Conservation (phyloP, 2,797 vertebrate genomes). For the Hafferia zeledoni region DNA sequence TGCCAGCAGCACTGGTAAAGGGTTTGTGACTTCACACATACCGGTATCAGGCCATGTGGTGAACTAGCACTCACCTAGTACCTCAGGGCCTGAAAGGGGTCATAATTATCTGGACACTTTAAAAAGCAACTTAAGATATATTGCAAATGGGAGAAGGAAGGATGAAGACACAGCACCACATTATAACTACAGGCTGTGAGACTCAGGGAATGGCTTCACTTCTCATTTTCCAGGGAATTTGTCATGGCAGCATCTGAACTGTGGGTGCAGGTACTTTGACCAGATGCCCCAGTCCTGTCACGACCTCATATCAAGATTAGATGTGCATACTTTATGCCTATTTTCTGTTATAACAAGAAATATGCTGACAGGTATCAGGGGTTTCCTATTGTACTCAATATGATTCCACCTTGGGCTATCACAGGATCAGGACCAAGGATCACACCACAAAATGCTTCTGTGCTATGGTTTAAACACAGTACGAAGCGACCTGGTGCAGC, state of each 20-base stretch:
- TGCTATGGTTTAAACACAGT: background rate
- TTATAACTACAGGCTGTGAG: background rate
- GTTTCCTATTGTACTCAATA: background rate
- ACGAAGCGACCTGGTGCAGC: background rate
- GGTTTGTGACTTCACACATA: background rate
- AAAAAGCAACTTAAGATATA: background rate
- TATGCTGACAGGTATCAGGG: background rate
- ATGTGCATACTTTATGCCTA: fast-evolving
- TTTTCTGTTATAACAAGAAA: background rate
- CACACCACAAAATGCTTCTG: background rate
- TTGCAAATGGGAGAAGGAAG: background rate
- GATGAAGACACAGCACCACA: background rate
- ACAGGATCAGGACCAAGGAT: background rate
- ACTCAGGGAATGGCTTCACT: background rate
- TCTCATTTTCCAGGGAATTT: background rate
- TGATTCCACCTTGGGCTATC: background rate
- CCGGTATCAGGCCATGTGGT: background rate
- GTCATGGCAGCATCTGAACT: background rate
- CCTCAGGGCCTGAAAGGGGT: background rate
- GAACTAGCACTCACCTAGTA: background rate
- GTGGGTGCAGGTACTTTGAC: background rate
- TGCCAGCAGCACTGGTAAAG: background rate
- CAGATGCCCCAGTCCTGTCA: background rate
- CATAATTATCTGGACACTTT: background rate
- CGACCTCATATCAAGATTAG: background rate